Base-by-base conservation (phyloP, 2,797 vertebrate genomes). In the Crypturellus tataupa region DNA sequence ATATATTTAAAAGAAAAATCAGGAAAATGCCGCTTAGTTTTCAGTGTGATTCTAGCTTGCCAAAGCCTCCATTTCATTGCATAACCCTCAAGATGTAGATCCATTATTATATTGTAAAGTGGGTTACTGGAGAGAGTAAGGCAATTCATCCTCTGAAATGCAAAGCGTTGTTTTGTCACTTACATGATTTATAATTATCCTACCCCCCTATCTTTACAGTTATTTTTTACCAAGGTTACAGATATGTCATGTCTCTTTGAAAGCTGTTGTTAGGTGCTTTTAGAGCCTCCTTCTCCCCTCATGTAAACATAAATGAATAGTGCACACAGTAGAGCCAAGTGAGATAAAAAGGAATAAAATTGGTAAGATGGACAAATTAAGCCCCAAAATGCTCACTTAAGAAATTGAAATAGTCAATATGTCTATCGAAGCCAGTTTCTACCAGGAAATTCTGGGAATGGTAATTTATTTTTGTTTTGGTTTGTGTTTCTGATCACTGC, bases 51-150 rank as follows among this genome's bases (percentile, higher is more conserved):
- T 47, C 90, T 80, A 87, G 85, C 51, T 78, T 94, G 95, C 96
- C 95, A 96, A 94, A 92, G 91, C 51, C 84, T 94, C 84, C 88
- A 95, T 95, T 92, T 96, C 70, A 67, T 59, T 62, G 82, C 85
- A 51, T 46, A 95, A 87, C 40, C 69, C 59, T 93, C 90, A 2
- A 40, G 76, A 87, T 75, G 42, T 27, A 59, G 81, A 89, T 90
- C 87, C 89, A 95, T 93, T 90, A 95, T 84, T 44, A 81, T 59
- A 47, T 75, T 0, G 0, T 79, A 85, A 96, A 96, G 95, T 91
- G 86, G 67, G 80, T 63, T 82, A 95, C 82, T 85, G 87, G 94
- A 67, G 85, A 46, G 81, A 37, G 79, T 46, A 86, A 68, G 39
- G 76, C 56, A 88, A 90, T 94, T 88, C 82, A 80, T 89, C 76